phyloP scores from a whole-genome alignment of 2,113 vertebrate species.

The Oreochromis aureus region DNA sequence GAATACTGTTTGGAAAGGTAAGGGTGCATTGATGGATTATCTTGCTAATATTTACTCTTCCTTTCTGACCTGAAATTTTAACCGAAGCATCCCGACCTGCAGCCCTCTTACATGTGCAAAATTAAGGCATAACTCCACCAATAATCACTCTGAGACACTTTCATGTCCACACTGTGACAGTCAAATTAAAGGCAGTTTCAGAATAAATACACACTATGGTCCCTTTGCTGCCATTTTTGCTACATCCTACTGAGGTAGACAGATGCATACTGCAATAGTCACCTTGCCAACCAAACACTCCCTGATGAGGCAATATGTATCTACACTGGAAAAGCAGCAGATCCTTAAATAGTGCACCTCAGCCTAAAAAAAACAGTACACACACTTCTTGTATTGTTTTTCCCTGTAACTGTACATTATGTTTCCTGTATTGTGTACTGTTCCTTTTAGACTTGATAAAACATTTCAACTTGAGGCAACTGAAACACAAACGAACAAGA shows the following conservation, averaged over 20 bases:
- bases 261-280: conserved; percentile 31
- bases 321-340: conserved; percentile 35
- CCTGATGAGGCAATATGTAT: conserved; percentile 54
- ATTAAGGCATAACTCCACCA: neutral
- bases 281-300: conserved; percentile 32
- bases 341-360: conserved; percentile 41
- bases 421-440: neutral
- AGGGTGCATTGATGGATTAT: neutral
- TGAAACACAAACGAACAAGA: neutral
- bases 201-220: conserved; percentile 34
- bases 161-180: conserved; percentile 22
- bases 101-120: conserved; percentile 8
- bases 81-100: conserved; percentile 19
- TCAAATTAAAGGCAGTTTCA: conserved; percentile 63
- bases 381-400: neutral
- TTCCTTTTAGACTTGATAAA: neutral
- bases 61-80: neutral
- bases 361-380: neutral
- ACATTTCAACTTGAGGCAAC: neutral
- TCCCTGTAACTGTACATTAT: neutral
- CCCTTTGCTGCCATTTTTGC: conserved; percentile 28
- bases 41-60: neutral
- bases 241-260: conserved; percentile 64
- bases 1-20: neutral
- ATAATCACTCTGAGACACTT: neutral